Percentiles rank a stretch among this genome's conserved stretches.
Evolutionary conservation across 2,888 invertebrate genomes (phyloP).

Genomic region (Prionchulus punctatus): DNA sequence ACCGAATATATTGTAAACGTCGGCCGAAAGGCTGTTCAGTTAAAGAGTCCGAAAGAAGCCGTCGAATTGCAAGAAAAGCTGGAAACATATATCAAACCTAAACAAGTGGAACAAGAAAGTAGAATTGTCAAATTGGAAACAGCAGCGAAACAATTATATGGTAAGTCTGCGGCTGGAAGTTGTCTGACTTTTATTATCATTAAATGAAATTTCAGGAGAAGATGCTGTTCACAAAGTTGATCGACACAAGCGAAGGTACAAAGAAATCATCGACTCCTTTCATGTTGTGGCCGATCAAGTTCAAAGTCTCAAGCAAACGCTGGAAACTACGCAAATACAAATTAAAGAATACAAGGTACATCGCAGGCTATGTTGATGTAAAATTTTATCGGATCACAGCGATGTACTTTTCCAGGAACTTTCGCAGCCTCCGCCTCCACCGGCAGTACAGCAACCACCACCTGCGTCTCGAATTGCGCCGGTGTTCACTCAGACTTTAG

Average conservation of each 20-base stretch:
- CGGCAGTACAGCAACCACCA: no score
- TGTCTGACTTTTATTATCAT: background rate
- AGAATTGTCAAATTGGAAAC: slow-evolving; percentile 6
- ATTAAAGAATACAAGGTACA: background rate
- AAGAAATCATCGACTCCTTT: slow-evolving; percentile 11
- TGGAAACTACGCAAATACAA: background rate
- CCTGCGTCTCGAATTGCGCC: no score
- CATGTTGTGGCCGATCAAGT: slow-evolving; percentile 1
- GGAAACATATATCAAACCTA: background rate
- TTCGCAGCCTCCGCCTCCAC: no score
- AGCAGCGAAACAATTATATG: background rate
- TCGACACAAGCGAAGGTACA: slow-evolving; percentile 4
- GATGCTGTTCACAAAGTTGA: background rate
- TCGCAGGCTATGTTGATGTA: background rate
- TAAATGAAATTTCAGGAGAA: slow-evolving; percentile 7
- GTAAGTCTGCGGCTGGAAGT: background rate
- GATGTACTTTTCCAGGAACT: no score
- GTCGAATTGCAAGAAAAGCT: background rate
- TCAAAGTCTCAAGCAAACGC: background rate
- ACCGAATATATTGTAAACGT: slow-evolving; percentile 8
- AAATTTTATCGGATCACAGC: background rate
- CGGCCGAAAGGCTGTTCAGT: background rate
- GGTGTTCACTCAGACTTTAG: no score
- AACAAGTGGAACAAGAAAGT: slow-evolving; percentile 6
- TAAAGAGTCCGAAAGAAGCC: slow-evolving; percentile 6